Percentiles rank a stretch among this genome's conserved stretches.
phyloP scores from a whole-genome alignment of 2,113 vertebrate species.

The Malaclemys terrapin region DNA sequence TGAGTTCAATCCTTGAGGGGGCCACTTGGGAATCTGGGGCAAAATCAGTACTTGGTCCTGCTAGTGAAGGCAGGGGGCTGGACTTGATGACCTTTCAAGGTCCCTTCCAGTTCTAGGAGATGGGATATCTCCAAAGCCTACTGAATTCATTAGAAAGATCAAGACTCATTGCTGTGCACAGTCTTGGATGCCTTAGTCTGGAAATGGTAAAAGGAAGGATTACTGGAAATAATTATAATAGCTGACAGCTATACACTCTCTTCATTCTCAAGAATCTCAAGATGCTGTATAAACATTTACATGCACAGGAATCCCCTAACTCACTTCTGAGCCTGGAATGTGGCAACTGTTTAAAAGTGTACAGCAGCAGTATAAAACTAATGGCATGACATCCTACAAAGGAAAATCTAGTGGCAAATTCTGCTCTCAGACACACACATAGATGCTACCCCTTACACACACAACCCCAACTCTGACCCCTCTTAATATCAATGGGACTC shows the following conservation, averaged over 20 bases:
- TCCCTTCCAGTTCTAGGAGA: too few species aligned
- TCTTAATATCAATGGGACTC: neutral
- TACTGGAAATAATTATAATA: conserved; percentile 17
- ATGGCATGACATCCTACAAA: neutral
- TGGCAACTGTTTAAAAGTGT: neutral
- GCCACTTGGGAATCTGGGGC: too few species aligned
- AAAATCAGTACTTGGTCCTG: too few species aligned
- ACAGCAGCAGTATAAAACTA: neutral
- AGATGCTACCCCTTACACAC: neutral
- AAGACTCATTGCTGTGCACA: neutral
- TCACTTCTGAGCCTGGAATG: neutral
- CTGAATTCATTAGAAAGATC: neutral
- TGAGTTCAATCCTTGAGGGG: too few species aligned
- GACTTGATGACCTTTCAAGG: too few species aligned
- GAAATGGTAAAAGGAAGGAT: neutral
- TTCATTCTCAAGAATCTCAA: conserved; percentile 45
- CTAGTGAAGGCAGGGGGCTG: too few species aligned
- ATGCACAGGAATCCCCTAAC: conserved; percentile 27
- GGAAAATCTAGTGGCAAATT: neutral
- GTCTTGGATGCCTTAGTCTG: neutral
- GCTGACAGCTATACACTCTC: conserved; percentile 55
- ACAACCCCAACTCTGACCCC: neutral
- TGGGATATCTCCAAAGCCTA: neutral
- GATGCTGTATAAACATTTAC: neutral
- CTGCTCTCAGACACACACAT: neutral